phyloP scores from a whole-genome alignment of 92 coral and sea anemone species.

The Muricea muricata region DNA sequence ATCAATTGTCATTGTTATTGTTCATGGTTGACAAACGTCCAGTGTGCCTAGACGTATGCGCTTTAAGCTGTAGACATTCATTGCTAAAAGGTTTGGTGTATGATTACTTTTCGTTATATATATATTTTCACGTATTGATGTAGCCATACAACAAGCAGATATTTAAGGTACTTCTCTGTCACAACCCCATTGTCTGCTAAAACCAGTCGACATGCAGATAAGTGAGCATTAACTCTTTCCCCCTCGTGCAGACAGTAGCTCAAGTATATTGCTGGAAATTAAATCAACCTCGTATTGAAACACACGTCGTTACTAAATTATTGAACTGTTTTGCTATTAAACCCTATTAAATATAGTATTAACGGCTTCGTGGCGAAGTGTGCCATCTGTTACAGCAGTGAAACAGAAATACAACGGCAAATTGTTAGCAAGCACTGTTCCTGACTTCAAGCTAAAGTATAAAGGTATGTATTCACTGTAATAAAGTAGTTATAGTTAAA shows the following conservation, averaged over 20 bases:
- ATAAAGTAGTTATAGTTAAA: no score
- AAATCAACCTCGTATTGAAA: no score
- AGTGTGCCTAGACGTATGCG: neutral
- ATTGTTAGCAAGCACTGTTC: no score
- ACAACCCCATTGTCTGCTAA: neutral
- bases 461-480: no score
- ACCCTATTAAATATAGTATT: no score
- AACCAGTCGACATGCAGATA: neutral
- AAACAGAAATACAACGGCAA: no score
- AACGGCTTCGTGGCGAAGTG: no score
- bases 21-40: neutral
- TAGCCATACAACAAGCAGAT: neutral
- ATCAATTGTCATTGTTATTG: slow-evolving; percentile 8
- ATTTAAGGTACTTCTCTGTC: neutral
- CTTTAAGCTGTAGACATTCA: neutral
- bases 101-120: neutral
- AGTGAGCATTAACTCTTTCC: neutral
- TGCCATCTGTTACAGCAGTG: no score
- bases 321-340: no score
- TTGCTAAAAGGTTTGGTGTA: neutral
- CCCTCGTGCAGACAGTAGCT: neutral
- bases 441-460: no score
- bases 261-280: no score
- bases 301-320: no score
- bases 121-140: neutral